Base-by-base conservation (phyloP, 2,797 vertebrate genomes). In the Buceros bicornis region DNA sequence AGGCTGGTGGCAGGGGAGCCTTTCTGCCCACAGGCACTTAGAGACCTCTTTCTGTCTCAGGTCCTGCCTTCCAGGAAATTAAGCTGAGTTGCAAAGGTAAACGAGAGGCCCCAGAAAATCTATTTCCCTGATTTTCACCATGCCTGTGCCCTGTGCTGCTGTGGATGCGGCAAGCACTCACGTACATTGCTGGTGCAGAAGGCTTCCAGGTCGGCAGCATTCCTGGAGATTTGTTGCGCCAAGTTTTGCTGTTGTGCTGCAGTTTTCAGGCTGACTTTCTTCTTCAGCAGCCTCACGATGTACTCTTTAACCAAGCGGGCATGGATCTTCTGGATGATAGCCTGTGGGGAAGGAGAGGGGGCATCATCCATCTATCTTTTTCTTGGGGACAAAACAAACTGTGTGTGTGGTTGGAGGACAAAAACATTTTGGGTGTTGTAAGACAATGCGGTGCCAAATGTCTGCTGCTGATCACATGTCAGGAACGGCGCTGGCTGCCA, bases 261-360 rank as follows among this genome's bases (percentile, higher is more conserved):
- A 2, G 97, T 81, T 97, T 97, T 99, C 82, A 99, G 94, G 35
- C 97, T 98, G 69, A 99, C 76, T 18, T 98, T 95, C 60, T 87
- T 98, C 97, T 98, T 99, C 95, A 99, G 91, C 94, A 99, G 98
- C 89, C 97, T 98, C 78, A 89, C 88, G 2, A 99, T 97, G 73
- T 99, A 99, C 56, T 98, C 98, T 57, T 97, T 97, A 69, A 98
- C 98, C 94, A 99, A 91, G 35, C 97, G 97, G 74, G 98, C 12
- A 4, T 99, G 98, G 37, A 99, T 95, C 14, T 89, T 96, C 53
- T 90, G 95, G 43, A 99, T 6, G 3, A 99, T 93, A 33, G 97
- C 98, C 99, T 99, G 93, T 74, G 72, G 77, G 54, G 70, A 45
- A 57, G 62, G 37, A 33, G 28, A 67, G 3, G 10, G 25, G 13